These are phyloP conservation scores for Rhopalosiphum maidis DNA, from an alignment of 1,140 invertebrate species.

Conservation along the genomic window DNA sequence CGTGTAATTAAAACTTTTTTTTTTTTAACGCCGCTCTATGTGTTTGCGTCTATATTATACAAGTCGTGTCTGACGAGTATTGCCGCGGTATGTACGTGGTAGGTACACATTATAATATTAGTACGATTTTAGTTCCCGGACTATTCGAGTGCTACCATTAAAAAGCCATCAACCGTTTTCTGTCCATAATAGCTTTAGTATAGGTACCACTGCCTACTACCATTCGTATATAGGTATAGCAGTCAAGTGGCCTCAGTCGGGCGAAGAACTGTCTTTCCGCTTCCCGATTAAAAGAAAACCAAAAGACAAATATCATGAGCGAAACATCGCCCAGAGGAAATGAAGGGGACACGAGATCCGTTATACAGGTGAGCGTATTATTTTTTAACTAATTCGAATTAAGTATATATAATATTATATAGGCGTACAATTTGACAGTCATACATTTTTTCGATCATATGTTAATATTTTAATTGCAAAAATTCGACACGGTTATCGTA, in stretches of 20 bases:
- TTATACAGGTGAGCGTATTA: conserved; percentile 21
- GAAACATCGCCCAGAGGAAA: conserved; percentile 13
- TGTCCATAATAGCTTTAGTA: neutral
- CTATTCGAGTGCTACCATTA: neutral
- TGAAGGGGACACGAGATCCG: neutral
- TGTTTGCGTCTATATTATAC: neutral
- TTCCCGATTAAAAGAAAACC: neutral
- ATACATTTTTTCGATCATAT: neutral
- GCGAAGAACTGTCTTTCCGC: too few species aligned
- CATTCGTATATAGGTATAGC: neutral
- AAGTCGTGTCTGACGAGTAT: neutral
- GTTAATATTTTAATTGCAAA: neutral
- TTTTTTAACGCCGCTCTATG: neutral
- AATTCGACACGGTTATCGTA: neutral
- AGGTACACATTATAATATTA: neutral
- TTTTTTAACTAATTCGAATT: neutral
- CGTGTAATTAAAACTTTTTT: conserved; percentile 41
- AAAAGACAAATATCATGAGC: neutral
- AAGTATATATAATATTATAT: neutral
- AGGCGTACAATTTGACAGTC: neutral
- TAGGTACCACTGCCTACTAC: neutral
- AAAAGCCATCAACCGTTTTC: neutral
- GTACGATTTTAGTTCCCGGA: neutral
- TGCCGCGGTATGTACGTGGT: neutral
- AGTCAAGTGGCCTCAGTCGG: neutral